Base-by-base conservation (phyloP, 2,797 vertebrate species). In the Lacerta viridis region DNA sequence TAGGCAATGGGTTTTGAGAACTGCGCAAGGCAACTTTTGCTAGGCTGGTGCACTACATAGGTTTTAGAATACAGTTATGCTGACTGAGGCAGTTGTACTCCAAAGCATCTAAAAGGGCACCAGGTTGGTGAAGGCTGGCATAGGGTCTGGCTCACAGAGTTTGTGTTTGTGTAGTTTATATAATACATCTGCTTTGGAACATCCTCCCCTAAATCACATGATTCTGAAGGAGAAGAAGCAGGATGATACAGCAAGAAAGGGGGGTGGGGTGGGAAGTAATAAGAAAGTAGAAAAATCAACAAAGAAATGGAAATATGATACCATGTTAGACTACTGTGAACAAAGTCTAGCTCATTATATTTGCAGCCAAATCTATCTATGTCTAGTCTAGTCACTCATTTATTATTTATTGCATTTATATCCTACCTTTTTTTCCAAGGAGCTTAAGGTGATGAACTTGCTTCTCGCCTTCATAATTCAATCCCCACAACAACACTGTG, bases 231-330 rank as follows among this genome's bases (percentile, higher is more conserved):
- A 78, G 39, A 87, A 64, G 84, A 69, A 61, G 15, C 5, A 5
- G 39, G 39, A 27, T 39, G 11, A 15, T 64, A 33, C 74, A 84
- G 68, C 18, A n/a, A 43, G 72, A 2, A 43, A 75, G 43, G 4
- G 2, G 33, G 18, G 36, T 10, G 46, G 50, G 50, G 33, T 33
- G 33, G 33, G 3, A 8, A 74, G 71, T 18, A 17, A 74, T 74
- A 11, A 18, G 71, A 74, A 25, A 41, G 13, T 41, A 43, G 39
- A 29, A 82, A 74, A 29, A 76, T 93, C 80, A 76, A 80, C 71
- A 36, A 80, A 4, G 86, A 83, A 10, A 2, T 8, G 88, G 46
- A 1, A 50, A 69, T 25, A 29, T 15, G 29, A 33, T 10, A 41
- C 17, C 7, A 1, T 55, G 39, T 76, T 43, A 41, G 2, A 43